phyloP scores from a whole-genome alignment of 1,140 invertebrate genomes.

The Aricia agestis region DNA sequence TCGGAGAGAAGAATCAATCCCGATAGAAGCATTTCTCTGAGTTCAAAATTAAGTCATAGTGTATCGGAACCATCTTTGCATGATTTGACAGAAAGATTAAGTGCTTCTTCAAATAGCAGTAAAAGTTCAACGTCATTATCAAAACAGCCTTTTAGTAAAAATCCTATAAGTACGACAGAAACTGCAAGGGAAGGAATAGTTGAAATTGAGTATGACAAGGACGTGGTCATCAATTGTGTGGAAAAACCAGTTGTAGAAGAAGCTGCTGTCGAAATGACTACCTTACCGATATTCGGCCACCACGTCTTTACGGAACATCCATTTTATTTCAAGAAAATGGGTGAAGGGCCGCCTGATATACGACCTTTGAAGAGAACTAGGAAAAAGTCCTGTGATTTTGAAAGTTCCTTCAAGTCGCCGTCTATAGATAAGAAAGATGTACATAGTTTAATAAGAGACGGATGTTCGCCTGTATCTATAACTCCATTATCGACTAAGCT shows the following conservation, averaged over 20 bases:
- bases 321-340: slow-evolving; percentile 63
- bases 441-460: slow-evolving; percentile 59
- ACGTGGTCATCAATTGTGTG: slow-evolving; percentile 61
- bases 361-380: slow-evolving; percentile 62
- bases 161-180: slow-evolving; percentile 57
- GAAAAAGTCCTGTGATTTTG: slow-evolving; percentile 68
- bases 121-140: slow-evolving; percentile 41
- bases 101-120: slow-evolving; percentile 42
- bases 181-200: slow-evolving; percentile 49
- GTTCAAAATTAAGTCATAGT: slow-evolving; percentile 51
- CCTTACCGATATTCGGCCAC: slow-evolving; percentile 64
- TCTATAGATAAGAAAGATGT: slow-evolving; percentile 63
- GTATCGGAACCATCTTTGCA: slow-evolving; percentile 59
- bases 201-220: slow-evolving; percentile 67
- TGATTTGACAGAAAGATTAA: slow-evolving; percentile 57
- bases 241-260: slow-evolving; percentile 58
- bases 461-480: slow-evolving; percentile 61
- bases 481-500: slow-evolving; percentile 63
- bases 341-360: slow-evolving; percentile 45
- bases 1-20: slow-evolving; percentile 59
- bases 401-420: slow-evolving; percentile 68
- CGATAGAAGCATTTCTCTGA: slow-evolving; percentile 42
- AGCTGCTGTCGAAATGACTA: slow-evolving; percentile 49
- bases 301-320: slow-evolving; percentile 64
- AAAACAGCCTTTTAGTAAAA: slow-evolving; percentile 35